Percentiles rank a stretch among this genome's conserved stretches.
phyloP scores from a whole-genome alignment of 2,797 vertebrate species.

The Rhinoraja longicauda region DNA sequence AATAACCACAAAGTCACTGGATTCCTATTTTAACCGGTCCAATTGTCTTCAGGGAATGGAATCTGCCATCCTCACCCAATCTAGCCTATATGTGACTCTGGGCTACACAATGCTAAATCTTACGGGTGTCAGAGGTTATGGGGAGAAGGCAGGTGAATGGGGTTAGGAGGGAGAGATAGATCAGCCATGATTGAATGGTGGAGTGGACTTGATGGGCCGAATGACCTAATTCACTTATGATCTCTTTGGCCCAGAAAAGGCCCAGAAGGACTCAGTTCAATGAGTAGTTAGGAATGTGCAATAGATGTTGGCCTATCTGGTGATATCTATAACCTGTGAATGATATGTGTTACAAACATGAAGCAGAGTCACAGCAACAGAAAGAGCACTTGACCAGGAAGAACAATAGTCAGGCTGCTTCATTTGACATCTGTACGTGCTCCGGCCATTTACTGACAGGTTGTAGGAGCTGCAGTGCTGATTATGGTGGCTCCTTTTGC shows the following conservation, averaged over 20 bases:
- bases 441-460: not conserved
- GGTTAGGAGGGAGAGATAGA: no score
- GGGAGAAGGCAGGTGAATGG: no score
- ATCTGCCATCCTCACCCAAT: not conserved
- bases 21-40: not conserved
- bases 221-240: no score
- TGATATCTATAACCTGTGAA: not conserved
- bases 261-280: not conserved
- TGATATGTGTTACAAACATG: not conserved
- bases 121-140: no score
- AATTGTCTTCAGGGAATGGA: not conserved
- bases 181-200: no score
- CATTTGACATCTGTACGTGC: not conserved
- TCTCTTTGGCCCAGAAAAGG: not conserved
- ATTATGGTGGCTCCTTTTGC: not conserved
- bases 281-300: not conserved
- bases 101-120: not conserved
- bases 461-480: not conserved
- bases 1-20: not conserved
- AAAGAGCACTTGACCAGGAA: not conserved
- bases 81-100: not conserved
- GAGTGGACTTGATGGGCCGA: no score
- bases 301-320: not conserved
- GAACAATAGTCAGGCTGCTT: not conserved
- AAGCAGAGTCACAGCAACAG: not conserved